phyloP scores from a whole-genome alignment of 2,888 invertebrate species.

The Camptogramma bilineatum region DNA sequence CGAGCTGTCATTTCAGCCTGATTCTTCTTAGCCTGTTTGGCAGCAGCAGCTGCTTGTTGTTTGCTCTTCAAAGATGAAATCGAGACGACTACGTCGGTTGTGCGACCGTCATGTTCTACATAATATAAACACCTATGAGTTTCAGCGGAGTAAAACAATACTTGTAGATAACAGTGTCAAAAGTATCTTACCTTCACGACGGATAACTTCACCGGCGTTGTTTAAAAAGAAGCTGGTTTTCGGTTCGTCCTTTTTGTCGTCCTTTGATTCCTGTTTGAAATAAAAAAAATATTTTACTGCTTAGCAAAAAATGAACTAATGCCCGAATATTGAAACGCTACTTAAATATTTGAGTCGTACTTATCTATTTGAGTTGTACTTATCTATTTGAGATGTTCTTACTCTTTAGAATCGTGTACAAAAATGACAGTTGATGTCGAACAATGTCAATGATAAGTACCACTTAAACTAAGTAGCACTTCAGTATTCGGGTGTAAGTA shows the following conservation, averaged over 20 bases:
- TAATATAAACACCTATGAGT: not conserved
- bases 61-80: conserved; percentile 80
- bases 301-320: too few relatives aligned
- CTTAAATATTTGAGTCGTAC: too few relatives aligned
- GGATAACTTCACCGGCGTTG: conserved; percentile 82
- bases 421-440: too few relatives aligned
- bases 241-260: conserved; percentile 57
- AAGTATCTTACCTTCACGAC: conserved; percentile 74
- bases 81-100: conserved; percentile 74
- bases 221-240: conserved; percentile 82
- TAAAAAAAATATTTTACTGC: conserved; percentile 7
- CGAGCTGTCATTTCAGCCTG: conserved; percentile 71
- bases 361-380: too few relatives aligned
- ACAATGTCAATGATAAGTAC: too few relatives aligned
- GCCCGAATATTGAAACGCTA: too few relatives aligned
- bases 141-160: not conserved
- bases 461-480: too few relatives aligned
- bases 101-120: conserved; percentile 73
- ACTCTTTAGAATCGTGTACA: too few relatives aligned
- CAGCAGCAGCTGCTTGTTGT: conserved; percentile 76
- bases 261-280: conserved; percentile 69
- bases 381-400: too few relatives aligned
- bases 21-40: conserved; percentile 79
- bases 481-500: too few relatives aligned
- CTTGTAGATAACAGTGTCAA: not conserved